A percentile compares a stretch with the other conserved stretches of the same genome.
Conservation (phyloP, 2,888 invertebrate species). For the Pegoplata infirma region DNA sequence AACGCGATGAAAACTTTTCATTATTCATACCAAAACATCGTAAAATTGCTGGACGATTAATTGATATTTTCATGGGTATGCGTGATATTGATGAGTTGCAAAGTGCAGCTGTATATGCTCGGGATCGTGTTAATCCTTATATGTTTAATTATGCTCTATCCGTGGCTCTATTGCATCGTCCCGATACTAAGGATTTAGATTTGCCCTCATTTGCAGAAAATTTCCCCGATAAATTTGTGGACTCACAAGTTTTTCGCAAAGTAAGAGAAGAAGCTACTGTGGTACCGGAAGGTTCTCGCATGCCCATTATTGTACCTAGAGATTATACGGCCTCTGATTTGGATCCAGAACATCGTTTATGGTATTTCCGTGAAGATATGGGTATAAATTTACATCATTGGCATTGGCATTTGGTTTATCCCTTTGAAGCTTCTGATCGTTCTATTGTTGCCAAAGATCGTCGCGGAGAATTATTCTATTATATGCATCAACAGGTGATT, state of each 20-base stretch:
- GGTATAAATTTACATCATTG: constrained; percentile 80
- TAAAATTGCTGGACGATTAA: constrained; percentile 82
- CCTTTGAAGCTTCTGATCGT: constrained; percentile 82
- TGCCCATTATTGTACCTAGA: constrained; percentile 80
- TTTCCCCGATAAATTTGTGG: constrained; percentile 84
- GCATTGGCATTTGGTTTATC: constrained; percentile 84
- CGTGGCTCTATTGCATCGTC: constrained; percentile 85
- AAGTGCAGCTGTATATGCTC: constrained; percentile 83
- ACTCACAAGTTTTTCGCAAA: constrained; percentile 80
- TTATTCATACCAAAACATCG: constrained; percentile 85
- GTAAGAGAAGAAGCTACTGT: constrained; percentile 81
- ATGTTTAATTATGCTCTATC: constrained; percentile 89
- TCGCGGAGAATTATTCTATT: constrained; percentile 88
- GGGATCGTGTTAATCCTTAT: constrained; percentile 87
- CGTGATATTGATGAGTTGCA: constrained; percentile 84
- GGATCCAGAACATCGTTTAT: constrained; percentile 86
- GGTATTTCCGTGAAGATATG: constrained; percentile 79
- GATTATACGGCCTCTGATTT: constrained; percentile 87
- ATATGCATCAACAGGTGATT: constrained; percentile 81
- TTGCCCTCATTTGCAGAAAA: constrained; percentile 82
- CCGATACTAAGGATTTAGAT: constrained; percentile 81
- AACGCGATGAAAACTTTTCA: constrained; percentile 84
- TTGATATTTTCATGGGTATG: constrained; percentile 85
- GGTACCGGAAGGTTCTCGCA: constrained; percentile 82
- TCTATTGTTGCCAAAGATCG: constrained; percentile 82